These are phyloP conservation scores for Gymnocephalus cernua DNA, from an alignment of 2,113 vertebrate species.

Conservation along the genomic window DNA sequence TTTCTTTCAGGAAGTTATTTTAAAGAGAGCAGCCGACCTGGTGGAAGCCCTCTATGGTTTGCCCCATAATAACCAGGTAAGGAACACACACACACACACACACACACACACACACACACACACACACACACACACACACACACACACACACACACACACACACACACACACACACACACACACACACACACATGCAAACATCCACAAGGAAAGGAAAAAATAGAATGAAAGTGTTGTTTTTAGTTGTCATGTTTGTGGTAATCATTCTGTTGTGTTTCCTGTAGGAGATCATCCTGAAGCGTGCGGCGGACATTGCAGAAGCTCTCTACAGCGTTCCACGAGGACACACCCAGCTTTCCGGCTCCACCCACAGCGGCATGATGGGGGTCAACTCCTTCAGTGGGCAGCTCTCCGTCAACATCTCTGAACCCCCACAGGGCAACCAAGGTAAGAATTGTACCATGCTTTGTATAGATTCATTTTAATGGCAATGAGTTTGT, in stretches of 20 bases:
- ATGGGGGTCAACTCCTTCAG: conserved; percentile 98
- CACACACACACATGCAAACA: not conserved
- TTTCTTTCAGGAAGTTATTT: conserved; percentile 91
- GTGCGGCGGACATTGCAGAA: conserved; percentile 97
- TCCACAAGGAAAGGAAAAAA: not conserved
- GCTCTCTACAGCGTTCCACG: conserved; percentile 98
- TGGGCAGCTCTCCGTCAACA: conserved; percentile 96
- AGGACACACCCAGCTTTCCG: conserved; percentile 95
- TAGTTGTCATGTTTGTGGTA: not conserved
- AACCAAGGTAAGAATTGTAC: conserved; percentile 90
- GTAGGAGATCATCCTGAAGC: conserved; percentile 98
- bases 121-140: not conserved
- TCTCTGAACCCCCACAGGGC: conserved; percentile 92
- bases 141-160: not conserved
- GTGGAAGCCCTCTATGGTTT: conserved; percentile 96
- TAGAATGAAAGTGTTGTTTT: not conserved
- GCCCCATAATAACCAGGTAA: conserved; percentile 97
- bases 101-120: not conserved
- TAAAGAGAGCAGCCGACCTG: conserved; percentile 95
- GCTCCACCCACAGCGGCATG: conserved; percentile 93
- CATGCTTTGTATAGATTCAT: not conserved
- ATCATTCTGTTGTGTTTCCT: not conserved
- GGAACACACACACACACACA: not conserved
- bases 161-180: not conserved
- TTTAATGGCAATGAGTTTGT: not conserved